Evolutionary conservation across 2,888 invertebrate species (phyloP).

Genomic region (Poecilus cupreus): DNA sequence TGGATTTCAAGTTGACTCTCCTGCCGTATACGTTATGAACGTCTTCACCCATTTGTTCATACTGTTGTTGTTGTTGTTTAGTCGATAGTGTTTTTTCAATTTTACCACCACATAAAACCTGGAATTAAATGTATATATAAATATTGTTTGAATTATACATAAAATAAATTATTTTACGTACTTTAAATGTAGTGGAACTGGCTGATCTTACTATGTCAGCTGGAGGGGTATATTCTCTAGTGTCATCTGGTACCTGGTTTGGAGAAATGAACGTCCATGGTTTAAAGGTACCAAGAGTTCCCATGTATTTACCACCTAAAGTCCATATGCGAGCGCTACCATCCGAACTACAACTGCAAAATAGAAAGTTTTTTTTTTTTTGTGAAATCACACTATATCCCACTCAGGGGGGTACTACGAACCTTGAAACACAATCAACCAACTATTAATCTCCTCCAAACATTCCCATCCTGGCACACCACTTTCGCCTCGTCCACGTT

Average conservation of each 20-base stretch:
- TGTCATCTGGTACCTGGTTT: constrained; percentile 61
- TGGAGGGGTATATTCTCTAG: constrained; percentile 77
- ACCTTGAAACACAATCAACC: too few species aligned
- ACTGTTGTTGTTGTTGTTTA: constrained; percentile 73
- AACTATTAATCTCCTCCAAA: too few species aligned
- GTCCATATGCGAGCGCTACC: constrained; percentile 86
- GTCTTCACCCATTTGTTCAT: constrained; percentile 71
- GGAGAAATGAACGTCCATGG: constrained; percentile 76
- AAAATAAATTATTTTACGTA: too few species aligned
- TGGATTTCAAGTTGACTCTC: constrained; percentile 73
- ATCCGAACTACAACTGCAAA: constrained; percentile 69
- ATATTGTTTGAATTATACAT: background rate
- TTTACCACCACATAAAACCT: constrained; percentile 69
- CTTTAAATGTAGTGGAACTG: constrained; percentile 83
- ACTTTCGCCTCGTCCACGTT: too few species aligned
- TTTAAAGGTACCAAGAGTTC: constrained; percentile 83
- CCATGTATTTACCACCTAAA: constrained; percentile 79
- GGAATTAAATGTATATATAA: background rate
- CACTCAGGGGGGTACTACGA: too few species aligned
- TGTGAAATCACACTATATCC: too few species aligned
- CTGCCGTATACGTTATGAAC: constrained; percentile 72
- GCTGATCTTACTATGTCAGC: constrained; percentile 84
- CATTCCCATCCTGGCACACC: too few species aligned
- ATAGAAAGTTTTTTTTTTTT: too few species aligned
- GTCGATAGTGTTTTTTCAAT: constrained; percentile 72